phyloP scores from a whole-genome alignment of 2,888 invertebrate genomes.

The Tipula unca region DNA sequence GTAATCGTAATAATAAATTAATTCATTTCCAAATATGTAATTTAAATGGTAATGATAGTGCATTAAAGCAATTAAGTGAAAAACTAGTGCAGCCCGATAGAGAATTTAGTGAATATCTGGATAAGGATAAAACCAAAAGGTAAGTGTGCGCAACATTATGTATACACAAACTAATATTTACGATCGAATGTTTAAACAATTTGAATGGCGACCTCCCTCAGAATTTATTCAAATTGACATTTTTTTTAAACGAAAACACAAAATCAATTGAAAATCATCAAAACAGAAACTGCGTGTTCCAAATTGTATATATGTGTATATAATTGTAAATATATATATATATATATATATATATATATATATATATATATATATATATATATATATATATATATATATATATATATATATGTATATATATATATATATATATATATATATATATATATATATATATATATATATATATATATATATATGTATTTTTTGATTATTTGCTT shows the following conservation, averaged over 20 bases:
- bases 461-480: too few species aligned
- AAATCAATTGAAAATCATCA: background rate
- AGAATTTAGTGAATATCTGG: background rate
- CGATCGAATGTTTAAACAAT: background rate
- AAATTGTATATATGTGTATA: background rate
- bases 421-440: too few species aligned
- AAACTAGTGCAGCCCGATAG: background rate
- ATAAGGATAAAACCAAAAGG: background rate
- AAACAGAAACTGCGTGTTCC: background rate
- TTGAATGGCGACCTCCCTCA: background rate
- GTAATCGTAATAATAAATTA: background rate
- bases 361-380: too few species aligned
- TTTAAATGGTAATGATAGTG: slow-evolving; percentile 15
- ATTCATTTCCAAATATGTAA: slow-evolving; percentile 1
- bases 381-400: too few species aligned
- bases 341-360: too few species aligned
- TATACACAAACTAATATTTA: background rate
- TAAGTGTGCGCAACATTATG: background rate
- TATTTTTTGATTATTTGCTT: background rate
- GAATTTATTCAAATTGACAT: background rate
- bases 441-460: too few species aligned
- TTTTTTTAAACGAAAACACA: background rate
- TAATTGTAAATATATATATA: too few species aligned
- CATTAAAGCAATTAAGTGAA: background rate
- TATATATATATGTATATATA: too few species aligned